phyloP scores from a whole-genome alignment of 1,140 invertebrate species.

The Agrilus planipennis region DNA sequence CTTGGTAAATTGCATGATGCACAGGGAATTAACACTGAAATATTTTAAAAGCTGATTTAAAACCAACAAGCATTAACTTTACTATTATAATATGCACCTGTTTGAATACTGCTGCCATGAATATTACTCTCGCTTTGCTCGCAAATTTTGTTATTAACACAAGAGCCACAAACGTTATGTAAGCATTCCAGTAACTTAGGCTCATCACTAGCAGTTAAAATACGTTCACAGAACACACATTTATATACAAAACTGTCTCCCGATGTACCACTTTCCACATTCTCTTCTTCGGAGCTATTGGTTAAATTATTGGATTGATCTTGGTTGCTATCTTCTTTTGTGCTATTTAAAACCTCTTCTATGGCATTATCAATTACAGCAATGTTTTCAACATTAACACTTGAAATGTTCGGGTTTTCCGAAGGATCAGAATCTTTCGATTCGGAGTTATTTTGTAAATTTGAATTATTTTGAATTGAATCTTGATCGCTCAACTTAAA shows the following conservation, averaged over 20 bases:
- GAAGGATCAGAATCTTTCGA: conserved; percentile 2
- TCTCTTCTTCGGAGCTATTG: conserved; percentile 31
- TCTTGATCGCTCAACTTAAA: conserved; percentile 1
- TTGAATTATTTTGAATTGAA: too few relatives aligned
- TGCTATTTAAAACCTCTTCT: background rate
- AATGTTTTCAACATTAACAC: too few relatives aligned
- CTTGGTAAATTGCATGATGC: conserved; percentile 23
- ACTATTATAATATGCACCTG: too few relatives aligned
- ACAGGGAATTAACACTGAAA: conserved; percentile 18
- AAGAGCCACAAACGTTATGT: conserved; percentile 68
- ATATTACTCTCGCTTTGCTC: conserved; percentile 35
- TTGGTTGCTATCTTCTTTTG: background rate
- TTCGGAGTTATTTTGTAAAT: conserved; percentile 1
- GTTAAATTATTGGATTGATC: conserved; percentile 6
- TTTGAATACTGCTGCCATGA: conserved; percentile 21
- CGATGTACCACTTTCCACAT: conserved; percentile 41
- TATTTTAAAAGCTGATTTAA: background rate
- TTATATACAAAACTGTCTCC: conserved; percentile 39
- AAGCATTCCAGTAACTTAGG: conserved; percentile 77
- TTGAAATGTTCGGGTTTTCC: conserved; percentile 5
- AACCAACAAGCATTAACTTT: background rate
- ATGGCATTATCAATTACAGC: background rate
- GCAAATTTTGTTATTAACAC: conserved; percentile 57
- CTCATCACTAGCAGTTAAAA: conserved; percentile 44
- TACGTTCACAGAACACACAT: conserved; percentile 57